Base-by-base conservation (phyloP, 2,797 vertebrate species). In the Psittacula echo region DNA sequence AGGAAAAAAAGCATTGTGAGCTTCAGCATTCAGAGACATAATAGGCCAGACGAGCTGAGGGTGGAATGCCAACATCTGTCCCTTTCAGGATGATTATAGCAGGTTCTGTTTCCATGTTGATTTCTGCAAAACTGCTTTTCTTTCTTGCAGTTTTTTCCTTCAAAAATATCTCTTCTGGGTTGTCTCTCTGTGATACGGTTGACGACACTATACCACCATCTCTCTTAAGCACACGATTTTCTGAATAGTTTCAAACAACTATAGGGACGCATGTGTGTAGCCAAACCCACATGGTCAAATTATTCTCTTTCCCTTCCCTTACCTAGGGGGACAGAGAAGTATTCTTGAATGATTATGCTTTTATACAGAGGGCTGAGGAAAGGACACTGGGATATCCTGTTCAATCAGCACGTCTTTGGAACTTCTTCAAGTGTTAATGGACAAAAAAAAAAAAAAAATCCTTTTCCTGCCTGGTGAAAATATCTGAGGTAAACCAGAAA, bases 101-200 rank as follows among this genome's bases (percentile, higher is more conserved):
- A 90, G 88, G 74, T 95, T 93, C 96, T 93, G 95, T 96, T 96
- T 95, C 96, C 90, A 78, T 89, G 96, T 95, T 96, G 97, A 96
- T 97, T 97, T 96, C 95, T 93, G 92, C 85, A 81, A 87, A 72
- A 72, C 44, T 44, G 53, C 60, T 95, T 94, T 95, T 64, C 86
- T 93, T 84, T 90, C 75, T 73, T 50, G 78, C 79, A 78, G 41
- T 56, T 96, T 95, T 95, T 93, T 75, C 78, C 86, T 97, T 97
- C 91, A 89, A 89, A 96, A 93, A 82, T 10, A 24, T 78, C 65
- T 95, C 76, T 94, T 97, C 77, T 93, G 71, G 72, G 71, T 48
- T 89, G 68, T 74, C 29, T 87, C 78, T 62, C 48, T 89, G 62
- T 96, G 79, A 94, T 88, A 71, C 1, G 3, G 32, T 37, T 85